Conservation (phyloP, 2,888 invertebrate species). For the Sceliomorpha sp. region DNA sequence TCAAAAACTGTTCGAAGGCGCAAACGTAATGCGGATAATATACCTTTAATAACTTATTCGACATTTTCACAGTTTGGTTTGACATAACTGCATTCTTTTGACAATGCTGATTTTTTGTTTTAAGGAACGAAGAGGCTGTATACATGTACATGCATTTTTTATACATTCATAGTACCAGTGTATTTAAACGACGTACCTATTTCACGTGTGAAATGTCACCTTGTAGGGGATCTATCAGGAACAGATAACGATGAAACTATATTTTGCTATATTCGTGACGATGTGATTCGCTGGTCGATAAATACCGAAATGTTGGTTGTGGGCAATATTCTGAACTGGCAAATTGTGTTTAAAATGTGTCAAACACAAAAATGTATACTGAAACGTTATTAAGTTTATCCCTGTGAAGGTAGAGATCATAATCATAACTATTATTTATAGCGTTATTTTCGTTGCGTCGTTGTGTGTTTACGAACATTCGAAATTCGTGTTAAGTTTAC, state of each 20-base stretch:
- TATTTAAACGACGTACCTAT: conserved; percentile 25
- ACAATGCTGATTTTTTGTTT: conserved; percentile 12
- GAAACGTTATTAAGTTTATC: no score
- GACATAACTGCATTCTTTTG: conserved; percentile 20
- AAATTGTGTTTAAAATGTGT: conserved; percentile 7
- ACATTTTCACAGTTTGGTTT: no score
- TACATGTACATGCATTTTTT: conserved; percentile 8
- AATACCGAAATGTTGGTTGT: conserved; percentile 17
- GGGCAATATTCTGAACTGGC: conserved; percentile 7
- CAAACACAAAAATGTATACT: neutral
- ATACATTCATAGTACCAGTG: conserved; percentile 6
- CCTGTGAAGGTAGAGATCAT: no score
- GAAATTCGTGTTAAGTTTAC: no score
- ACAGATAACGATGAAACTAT: conserved; percentile 59
- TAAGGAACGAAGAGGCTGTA: neutral
- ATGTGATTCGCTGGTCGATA: conserved; percentile 56
- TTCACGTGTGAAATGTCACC: conserved; percentile 8
- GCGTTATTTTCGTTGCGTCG: no score
- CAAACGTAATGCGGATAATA: no score
- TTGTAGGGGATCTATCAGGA: conserved; percentile 41
- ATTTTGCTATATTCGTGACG: conserved; percentile 64
- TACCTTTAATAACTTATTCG: no score
- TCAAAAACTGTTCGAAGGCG: no score
- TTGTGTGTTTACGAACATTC: no score
- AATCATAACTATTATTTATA: no score